phyloP scores from a whole-genome alignment of 2,888 invertebrate species.

The Coenonympha arcania region DNA sequence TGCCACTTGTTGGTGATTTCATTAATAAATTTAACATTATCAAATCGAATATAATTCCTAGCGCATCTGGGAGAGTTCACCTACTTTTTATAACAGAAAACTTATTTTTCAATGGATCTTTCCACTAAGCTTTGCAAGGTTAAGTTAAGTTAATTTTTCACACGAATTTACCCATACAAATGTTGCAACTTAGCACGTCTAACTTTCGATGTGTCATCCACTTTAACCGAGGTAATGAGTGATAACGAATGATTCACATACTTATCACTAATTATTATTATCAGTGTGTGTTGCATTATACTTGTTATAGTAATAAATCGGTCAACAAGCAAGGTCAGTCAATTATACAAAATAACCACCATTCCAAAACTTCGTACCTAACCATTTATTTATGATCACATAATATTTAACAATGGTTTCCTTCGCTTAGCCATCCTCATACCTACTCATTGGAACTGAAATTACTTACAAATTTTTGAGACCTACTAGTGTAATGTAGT shows the following conservation, averaged over 20 bases:
- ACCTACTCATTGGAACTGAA: too few species aligned
- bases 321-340: conserved; percentile 5
- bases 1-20: too few species aligned
- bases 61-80: too few species aligned
- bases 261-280: not conserved
- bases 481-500: too few species aligned
- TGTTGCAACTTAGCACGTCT: not conserved
- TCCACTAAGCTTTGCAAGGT: not conserved
- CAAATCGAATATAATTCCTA: not conserved
- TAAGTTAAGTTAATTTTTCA: not conserved
- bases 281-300: conserved; percentile 3
- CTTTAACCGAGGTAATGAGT: conserved; percentile 1
- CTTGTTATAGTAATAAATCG: conserved; percentile 2
- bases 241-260: conserved; percentile 6
- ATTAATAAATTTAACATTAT: too few species aligned
- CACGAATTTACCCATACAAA: not conserved
- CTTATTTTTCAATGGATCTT: too few species aligned
- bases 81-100: too few species aligned
- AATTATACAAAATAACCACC: not conserved
- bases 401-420: too few species aligned
- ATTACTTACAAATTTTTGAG: too few species aligned
- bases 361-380: too few species aligned
- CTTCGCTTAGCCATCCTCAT: too few species aligned
- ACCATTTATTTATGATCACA: too few species aligned
- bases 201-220: conserved; percentile 3